Evolutionary conservation across 2,113 vertebrate species (phyloP).

Genomic region (Anser cygnoides): DNA sequence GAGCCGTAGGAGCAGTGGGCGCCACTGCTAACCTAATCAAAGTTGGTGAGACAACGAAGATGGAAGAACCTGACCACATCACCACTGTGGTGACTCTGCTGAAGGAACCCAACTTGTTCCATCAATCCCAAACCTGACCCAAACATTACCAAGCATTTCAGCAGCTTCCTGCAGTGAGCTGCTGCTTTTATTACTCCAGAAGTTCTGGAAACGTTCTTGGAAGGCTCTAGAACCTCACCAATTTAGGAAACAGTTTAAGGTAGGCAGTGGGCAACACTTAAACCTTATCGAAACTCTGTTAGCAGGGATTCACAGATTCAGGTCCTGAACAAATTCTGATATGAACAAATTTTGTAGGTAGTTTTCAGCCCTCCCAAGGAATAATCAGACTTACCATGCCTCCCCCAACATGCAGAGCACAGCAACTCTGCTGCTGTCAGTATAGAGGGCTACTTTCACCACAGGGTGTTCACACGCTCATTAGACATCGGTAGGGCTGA

Average conservation of each 20-base stretch:
- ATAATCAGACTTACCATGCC: not conserved
- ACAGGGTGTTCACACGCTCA: fast-evolving
- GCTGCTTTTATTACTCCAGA: not conserved
- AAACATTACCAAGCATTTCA: not conserved
- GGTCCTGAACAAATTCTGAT: not conserved
- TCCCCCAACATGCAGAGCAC: not conserved
- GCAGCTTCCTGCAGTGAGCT: not conserved
- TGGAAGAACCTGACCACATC: not conserved
- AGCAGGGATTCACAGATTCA: not conserved
- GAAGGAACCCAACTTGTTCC: not conserved
- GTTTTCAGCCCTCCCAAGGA: not conserved
- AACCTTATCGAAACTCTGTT: not conserved
- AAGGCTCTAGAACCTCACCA: not conserved
- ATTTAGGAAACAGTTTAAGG: not conserved
- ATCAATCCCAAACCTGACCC: not conserved
- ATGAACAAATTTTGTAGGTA: not conserved
- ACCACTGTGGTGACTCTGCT: not conserved
- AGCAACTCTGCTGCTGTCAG: not conserved
- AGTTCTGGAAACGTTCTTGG: not conserved
- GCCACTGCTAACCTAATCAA: not conserved
- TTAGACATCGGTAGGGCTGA: not conserved
- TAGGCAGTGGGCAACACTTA: not conserved
- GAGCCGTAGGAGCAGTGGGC: not conserved
- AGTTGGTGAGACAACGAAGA: not conserved
- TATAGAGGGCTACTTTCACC: not conserved